phyloP scores from a whole-genome alignment of 2,888 invertebrate species.

The Linnaemya vulpina region DNA sequence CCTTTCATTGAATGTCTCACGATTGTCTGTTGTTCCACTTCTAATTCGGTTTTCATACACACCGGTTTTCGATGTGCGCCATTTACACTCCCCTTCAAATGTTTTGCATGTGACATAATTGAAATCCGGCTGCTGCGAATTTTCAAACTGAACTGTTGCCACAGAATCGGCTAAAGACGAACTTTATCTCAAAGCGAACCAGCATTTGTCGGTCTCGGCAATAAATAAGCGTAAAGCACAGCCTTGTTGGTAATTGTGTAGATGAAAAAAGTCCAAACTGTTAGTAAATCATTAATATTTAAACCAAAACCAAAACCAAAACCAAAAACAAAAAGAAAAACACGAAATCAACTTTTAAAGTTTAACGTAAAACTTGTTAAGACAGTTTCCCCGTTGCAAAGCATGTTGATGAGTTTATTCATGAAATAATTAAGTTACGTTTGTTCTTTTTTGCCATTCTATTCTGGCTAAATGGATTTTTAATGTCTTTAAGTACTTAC shows the following conservation, averaged over 20 bases:
- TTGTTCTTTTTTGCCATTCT: slow-evolving; percentile 25
- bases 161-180: no score
- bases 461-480: slow-evolving; percentile 79
- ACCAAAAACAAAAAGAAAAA: no score
- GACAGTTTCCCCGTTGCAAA: slow-evolving; percentile 45
- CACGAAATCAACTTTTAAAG: background rate
- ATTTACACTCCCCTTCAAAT: no score
- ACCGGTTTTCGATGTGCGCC: no score
- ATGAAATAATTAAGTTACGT: slow-evolving; percentile 29
- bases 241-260: background rate
- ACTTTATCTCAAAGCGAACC: background rate
- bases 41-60: no score
- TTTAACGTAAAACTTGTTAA: slow-evolving; percentile 21
- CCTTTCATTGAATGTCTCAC: no score
- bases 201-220: background rate
- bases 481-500: slow-evolving; percentile 74
- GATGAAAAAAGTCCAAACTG: background rate
- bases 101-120: no score
- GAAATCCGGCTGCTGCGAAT: no score
- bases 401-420: slow-evolving; percentile 69
- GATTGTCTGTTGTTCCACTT: no score
- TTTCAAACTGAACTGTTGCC: no score
- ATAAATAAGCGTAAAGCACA: no score
- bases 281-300: slow-evolving; percentile 6
- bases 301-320: no score